Base-by-base conservation (phyloP, 1,140 invertebrate genomes). In the Heterodera carotae region DNA sequence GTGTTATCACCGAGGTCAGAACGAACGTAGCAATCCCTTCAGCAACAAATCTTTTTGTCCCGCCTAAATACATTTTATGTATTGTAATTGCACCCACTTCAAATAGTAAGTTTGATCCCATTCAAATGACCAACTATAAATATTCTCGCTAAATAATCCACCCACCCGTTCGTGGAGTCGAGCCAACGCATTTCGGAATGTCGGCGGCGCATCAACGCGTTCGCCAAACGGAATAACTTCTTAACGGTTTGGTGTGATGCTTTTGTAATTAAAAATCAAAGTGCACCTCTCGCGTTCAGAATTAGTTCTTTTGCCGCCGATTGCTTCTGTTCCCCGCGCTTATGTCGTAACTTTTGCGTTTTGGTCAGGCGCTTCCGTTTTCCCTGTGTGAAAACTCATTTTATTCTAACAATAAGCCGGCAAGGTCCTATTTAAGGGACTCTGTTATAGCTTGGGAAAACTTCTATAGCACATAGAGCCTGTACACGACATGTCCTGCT, bases 181-280 rank as follows among this genome's bases (percentile, higher is more conserved):
- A n/a, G 43, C 25, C 22, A 69, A 43, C 15, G 71, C 71, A 7
- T 68, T 66, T 39, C 29, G 43, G 34, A 79, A 79, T n/a, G 31
- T 53, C 53, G 78, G 78, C 18, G 78, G 78, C 48, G 78, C 78
- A 80, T 79, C 76, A 12, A 66, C 78, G 6, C 76, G 31, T 7
- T 80, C 78, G 27, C 78, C 78, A 29, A 79, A 79, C n/a, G 48
- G 78, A 69, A 79, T 79, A 10, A 79, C 68, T 73, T 79, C 78
- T 79, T 34, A 29, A 78, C 31, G 12, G 39, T 43, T 29, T 12
- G 4, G 76, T 66, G n/a, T 27, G 27, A 22, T 1, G 25, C 80
- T 25, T 80, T 22, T 25, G 22, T 22, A 81, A 36, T 31, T 18
- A 15, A 80, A 48, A 18, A 43, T n/a, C 2, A n/a, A 69, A 72